Base-by-base conservation (phyloP, 53 echinoderm and acorn worm genomes). In the Antedon mediterranea region DNA sequence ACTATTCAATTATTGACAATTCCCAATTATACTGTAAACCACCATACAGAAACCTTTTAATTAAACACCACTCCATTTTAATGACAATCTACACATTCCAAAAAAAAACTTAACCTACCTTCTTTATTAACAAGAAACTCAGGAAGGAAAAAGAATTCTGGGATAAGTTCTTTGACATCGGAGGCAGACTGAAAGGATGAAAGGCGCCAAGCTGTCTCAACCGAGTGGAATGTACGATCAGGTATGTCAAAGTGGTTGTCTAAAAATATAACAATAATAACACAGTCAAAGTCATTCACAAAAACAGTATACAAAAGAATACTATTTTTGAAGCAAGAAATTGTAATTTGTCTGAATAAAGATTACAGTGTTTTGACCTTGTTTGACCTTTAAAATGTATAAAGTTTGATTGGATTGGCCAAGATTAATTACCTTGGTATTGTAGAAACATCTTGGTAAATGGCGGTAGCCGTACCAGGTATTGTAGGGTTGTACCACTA, bases 61-160 rank as follows among this genome's bases (percentile, higher is more conserved):
- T n/a, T n/a, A n/a, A n/a, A n/a, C n/a, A n/a, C n/a, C n/a, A n/a
- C n/a, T n/a, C n/a, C n/a, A n/a, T n/a, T n/a, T n/a, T n/a, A n/a
- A n/a, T n/a, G n/a, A n/a, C n/a, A n/a, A n/a, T n/a, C n/a, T n/a
- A n/a, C n/a, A n/a, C n/a, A n/a, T 71, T 43, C n/a, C 70, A 28
- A 71, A 27, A 79, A 20, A 27, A n/a, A 4, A 27, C 7, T 28
- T 71, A 13, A 41, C 72, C 71, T 74, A 92, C 97, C 91, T 88
- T 97, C 91, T 37, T 43, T 82, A 86, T 97, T 97, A 30, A 75
- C 43, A 27, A 97, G 86, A 74, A 97, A 97, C 76, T 97, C 92
- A 73, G 97, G 97, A 44, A 89, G 75, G 86, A 97, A 97, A 92
- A 97, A 97, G 84, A 97, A 97, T 79, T 97, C 97, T 29, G 97